Evolutionary conservation across 2,888 invertebrate genomes (phyloP), one percentile per base, ranked within the genome.

Genomic region (Spatulosminthurus flaviceps): DNA sequence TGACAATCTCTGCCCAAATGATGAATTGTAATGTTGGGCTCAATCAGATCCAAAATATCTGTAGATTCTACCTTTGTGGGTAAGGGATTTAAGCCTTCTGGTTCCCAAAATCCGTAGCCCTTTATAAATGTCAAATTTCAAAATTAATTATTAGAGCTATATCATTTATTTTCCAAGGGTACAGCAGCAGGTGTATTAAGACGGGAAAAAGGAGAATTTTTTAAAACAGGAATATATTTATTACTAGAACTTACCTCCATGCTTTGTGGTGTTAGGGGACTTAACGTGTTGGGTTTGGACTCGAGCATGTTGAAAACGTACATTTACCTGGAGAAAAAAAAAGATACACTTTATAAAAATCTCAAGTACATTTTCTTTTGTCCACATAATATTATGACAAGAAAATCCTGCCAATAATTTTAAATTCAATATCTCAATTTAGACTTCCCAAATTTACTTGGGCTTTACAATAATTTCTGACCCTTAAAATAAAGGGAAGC

Each of bases 51-150:
- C 76, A 76, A 28, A 4, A 84, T 82, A 61, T 84, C 84, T 1
- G 83, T 78, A 4, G 81, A 61, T 42, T 84, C 84, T 19, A 85
- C 72, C 70, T 84, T 85, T 5, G 80, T 81, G 1, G 78, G 79
- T 0, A 80, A 77, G 1, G 81, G 81, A 72, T 81, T 81, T 61
- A 82, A 74, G 66, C 75, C 71, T 28, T 84, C 84, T 21, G 80
- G 81, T 0, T 84, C 85, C 85, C 84, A 85, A 77, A 84, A 79
- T 19, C 82, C 82, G 28, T 82, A 82, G 43, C 78, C 82, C 82
- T 82, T 42, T 13, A 60, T 64, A 13, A 7, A 22, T 16, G 19
- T 42, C 22, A 61, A 34, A 7, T 34, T 9, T 34, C 9, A 34
- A 34, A 34, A 7, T 28, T 7, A 22, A 22, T 41, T n/a, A 11